Percentiles rank a stretch among this genome's conserved stretches.
phyloP scores from a whole-genome alignment of 1,140 invertebrate genomes.

The Drosophila pachea region DNA sequence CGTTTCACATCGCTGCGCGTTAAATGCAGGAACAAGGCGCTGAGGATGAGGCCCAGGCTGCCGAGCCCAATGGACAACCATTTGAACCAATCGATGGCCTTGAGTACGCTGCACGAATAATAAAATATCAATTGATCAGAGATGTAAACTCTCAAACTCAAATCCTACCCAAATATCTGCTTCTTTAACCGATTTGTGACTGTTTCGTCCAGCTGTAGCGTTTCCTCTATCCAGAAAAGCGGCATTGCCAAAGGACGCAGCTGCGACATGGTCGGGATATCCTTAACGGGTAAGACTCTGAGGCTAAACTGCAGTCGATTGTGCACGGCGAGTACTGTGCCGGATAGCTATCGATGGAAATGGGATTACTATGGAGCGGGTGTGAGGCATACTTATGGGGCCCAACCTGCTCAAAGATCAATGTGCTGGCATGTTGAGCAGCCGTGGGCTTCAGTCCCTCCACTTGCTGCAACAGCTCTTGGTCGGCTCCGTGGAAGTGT shows the following conservation, averaged over 20 bases:
- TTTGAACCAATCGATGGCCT: conserved; percentile 40
- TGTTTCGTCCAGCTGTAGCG: conserved; percentile 80
- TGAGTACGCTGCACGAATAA: conserved; percentile 16
- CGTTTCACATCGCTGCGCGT: conserved; percentile 30
- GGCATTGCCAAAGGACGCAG: conserved; percentile 82
- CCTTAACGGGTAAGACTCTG: conserved; percentile 81
- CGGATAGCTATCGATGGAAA: conserved; percentile 80
- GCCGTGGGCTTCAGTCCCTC: conserved; percentile 85
- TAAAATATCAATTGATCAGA: background rate
- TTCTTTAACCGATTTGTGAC: conserved; percentile 80
- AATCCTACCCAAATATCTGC: conserved; percentile 79
- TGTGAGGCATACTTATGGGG: no score
- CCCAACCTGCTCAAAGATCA: conserved; percentile 87
- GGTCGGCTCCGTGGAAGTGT: conserved; percentile 87
- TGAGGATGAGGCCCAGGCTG: conserved; percentile 29
- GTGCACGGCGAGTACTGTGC: conserved; percentile 83
- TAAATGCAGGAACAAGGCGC: conserved; percentile 32
- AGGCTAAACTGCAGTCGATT: conserved; percentile 87
- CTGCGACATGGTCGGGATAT: conserved; percentile 83
- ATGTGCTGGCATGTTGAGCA: conserved; percentile 84
- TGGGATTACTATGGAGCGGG: background rate
- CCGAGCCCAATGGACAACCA: conserved; percentile 47
- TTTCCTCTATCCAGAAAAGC: conserved; percentile 88
- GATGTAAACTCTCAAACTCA: background rate
- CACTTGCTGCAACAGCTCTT: conserved; percentile 82